Evolutionary conservation across 2,888 invertebrate genomes (phyloP).

Genomic region (Idaea dimidiata): DNA sequence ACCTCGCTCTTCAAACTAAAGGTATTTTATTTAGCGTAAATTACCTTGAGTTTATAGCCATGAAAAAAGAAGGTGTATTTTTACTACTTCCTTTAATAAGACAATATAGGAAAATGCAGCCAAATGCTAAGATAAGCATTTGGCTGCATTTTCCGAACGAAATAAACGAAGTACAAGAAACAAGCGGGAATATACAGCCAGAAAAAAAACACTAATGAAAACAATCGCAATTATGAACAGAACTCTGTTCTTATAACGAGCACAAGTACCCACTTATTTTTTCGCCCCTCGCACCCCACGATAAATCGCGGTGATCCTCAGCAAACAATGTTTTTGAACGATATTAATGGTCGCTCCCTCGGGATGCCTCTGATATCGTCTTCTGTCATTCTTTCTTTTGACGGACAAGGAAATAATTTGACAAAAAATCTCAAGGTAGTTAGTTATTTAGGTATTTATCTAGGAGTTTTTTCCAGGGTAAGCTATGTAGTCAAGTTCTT

Average conservation of each 20-base stretch:
- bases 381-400: constrained; percentile 60
- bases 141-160: no score
- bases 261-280: constrained; percentile 30
- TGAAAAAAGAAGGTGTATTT: no score
- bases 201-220: constrained; percentile 8
- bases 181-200: no score
- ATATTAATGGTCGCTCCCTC: constrained; percentile 59
- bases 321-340: constrained; percentile 73
- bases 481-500: not conserved
- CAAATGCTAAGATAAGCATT: no score
- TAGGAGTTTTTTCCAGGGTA: constrained; percentile 19
- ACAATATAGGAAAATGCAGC: no score
- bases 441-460: constrained; percentile 28
- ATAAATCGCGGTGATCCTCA: constrained; percentile 68
- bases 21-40: no score
- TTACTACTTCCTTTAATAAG: no score
- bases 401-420: constrained; percentile 50
- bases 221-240: constrained; percentile 19
- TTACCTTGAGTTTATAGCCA: no score
- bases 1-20: no score
- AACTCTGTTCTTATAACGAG: constrained; percentile 24
- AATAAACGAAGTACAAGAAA: no score
- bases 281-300: constrained; percentile 31
- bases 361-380: constrained; percentile 53
- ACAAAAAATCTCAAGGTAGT: constrained; percentile 25